A percentile compares a stretch with the other conserved stretches of the same genome.
Evolutionary conservation across 2,113 vertebrate genomes (phyloP).

Genomic region (Solea solea): DNA sequence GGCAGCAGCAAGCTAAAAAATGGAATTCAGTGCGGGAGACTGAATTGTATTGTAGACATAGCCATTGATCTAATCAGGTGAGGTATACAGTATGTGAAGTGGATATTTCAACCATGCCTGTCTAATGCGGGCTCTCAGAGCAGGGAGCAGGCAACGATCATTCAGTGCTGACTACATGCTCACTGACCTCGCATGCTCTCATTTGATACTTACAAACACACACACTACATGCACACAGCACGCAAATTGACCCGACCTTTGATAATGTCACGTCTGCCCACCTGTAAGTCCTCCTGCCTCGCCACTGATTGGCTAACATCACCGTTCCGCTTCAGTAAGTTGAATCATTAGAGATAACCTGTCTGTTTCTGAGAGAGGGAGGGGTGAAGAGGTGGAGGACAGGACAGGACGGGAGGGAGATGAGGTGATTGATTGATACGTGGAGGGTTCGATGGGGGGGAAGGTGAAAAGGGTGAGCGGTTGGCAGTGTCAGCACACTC

Average conservation of each 20-base stretch:
- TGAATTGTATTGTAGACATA: too few relatives aligned
- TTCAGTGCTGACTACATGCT: not conserved
- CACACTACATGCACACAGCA: not conserved
- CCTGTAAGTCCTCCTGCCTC: not conserved
- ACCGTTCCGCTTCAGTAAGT: not conserved
- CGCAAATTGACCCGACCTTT: conserved; percentile 25
- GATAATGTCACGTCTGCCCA: conserved; percentile 14
- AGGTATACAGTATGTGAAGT: too few relatives aligned
- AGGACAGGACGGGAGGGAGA: not conserved
- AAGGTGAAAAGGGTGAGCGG: conserved; percentile 24
- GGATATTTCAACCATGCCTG: too few relatives aligned
- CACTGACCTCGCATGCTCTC: not conserved
- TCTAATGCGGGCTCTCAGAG: too few relatives aligned
- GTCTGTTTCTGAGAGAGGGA: conserved; percentile 7
- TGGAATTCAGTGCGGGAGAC: too few relatives aligned
- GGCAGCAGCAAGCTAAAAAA: too few relatives aligned
- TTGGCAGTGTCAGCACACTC: conserved; percentile 11
- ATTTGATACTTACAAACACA: not conserved
- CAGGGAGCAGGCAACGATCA: too few relatives aligned
- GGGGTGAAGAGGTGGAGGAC: conserved; percentile 1
- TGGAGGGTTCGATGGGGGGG: conserved; percentile 9
- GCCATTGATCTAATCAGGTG: too few relatives aligned
- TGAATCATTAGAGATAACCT: conserved; percentile 17
- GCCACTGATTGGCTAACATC: conserved; percentile 8
- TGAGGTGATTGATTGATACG: conserved; percentile 22